Conservation (phyloP, 2,797 vertebrate genomes). For the Scleropages formosus region DNA sequence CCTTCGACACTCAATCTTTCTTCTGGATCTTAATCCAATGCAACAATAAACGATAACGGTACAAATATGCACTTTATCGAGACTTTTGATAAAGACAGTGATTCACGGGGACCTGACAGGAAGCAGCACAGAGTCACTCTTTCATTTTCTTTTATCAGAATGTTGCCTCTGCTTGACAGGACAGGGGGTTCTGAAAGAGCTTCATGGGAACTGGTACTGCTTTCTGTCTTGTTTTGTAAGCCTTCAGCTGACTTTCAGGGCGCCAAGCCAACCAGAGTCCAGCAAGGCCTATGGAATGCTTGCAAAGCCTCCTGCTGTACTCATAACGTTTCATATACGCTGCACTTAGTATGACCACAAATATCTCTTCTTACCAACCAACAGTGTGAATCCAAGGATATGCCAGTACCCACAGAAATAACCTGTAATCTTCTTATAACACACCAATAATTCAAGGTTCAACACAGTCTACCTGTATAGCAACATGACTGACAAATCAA, state of each 20-base stretch:
- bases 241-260: background rate
- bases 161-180: conserved; percentile 32
- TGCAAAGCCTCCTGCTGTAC: background rate
- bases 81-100: background rate
- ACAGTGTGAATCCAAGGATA: background rate
- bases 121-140: background rate
- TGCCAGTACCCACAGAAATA: background rate
- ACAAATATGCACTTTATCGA: background rate
- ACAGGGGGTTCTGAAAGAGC: conserved; percentile 5
- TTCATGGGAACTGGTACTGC: background rate
- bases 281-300: background rate
- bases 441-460: no score
- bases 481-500: no score
- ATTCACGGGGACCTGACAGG: background rate
- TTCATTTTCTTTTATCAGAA: conserved; percentile 35
- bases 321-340: background rate
- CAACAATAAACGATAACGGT: background rate
- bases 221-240: conserved; percentile 23
- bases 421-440: no score
- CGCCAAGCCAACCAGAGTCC: conserved; percentile 1
- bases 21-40: conserved; percentile 3
- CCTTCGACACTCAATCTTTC: background rate
- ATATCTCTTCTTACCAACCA: no score
- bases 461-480: no score
- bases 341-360: no score